Base-by-base conservation (phyloP, 2,113 vertebrate genomes). In the Aldabrachelys gigantea region DNA sequence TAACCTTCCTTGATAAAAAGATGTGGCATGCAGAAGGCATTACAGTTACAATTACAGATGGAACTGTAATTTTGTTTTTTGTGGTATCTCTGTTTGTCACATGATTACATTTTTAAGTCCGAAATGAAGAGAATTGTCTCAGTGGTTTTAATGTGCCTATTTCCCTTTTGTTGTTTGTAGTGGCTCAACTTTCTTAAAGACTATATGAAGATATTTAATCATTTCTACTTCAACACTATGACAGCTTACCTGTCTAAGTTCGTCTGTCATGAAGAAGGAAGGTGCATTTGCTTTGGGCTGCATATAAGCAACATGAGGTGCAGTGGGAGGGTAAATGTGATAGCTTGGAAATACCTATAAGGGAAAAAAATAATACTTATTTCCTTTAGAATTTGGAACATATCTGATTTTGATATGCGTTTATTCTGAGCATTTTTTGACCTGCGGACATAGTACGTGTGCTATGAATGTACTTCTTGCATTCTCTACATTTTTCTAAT, bases 211-310 rank as follows among this genome's bases (percentile, higher is more conserved):
- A 91, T 31, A 54, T 0, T 6, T 0, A 44, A 87, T 35, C 52
- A 65, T 72, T 85, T 89, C 79, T 27, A 54, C 69, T 52, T 72
- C 6, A 83, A 91, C 50, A 92, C 83, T 92, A 81, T 49, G 78
- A 79, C 24, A 90, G 41, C 92, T 85, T 98, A 99, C 99, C 99
- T 99, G 99, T 97, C 99, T 98, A 81, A 99, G 99, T 95, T 99
- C 99, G 91, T 99, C 99, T 29, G 99, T 98, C 99, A 99, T 99
- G 95, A 99, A 99, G 97, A 99, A 99, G 80, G 99, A 99, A 95
- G 99, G 99, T 96, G 99, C 99, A 62, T 99, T 99, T 91, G 99
- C 99, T 99, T 99, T 99, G 25, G 99, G 99, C 93, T 99, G 99
- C 99, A 99, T 99, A 93, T 99, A 99, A 95, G 99, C 99, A 98